Evolutionary conservation across 2,888 invertebrate species (phyloP).

Genomic region (Antitype chi): DNA sequence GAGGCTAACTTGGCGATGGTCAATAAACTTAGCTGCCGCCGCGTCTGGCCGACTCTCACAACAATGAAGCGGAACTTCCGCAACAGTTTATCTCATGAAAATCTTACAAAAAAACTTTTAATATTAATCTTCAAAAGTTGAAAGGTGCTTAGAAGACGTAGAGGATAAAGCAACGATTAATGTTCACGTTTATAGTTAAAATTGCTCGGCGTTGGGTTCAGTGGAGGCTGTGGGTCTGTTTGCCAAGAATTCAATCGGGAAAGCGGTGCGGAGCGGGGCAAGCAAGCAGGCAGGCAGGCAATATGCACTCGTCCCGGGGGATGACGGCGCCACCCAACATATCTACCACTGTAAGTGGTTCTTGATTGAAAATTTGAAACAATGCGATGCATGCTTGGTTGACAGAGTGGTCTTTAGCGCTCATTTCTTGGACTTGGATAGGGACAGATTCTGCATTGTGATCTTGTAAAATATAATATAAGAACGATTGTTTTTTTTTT

Average conservation of each 20-base stretch:
- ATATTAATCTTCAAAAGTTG: conserved; percentile 72
- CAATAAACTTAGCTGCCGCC: conserved; percentile 83
- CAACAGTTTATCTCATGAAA: conserved; percentile 78
- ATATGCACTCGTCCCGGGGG: conserved; percentile 72
- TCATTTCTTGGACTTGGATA: neutral
- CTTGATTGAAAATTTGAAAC: conserved; percentile 69
- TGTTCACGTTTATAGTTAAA: conserved; percentile 63
- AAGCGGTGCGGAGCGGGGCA: conserved; percentile 54
- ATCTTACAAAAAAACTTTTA: conserved; percentile 76
- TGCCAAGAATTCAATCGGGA: conserved; percentile 83
- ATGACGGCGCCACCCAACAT: conserved; percentile 72
- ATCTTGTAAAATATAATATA: neutral
- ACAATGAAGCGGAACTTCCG: conserved; percentile 80
- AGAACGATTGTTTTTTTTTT: neutral
- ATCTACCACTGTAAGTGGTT: conserved; percentile 71
- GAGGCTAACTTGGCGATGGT: conserved; percentile 83
- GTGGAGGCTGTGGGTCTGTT: conserved; percentile 66
- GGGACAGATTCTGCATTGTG: neutral
- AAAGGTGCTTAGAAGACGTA: conserved; percentile 58
- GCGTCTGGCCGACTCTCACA: conserved; percentile 76
- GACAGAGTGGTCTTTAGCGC: neutral
- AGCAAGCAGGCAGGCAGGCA: conserved; percentile 65
- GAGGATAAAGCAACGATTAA: conserved; percentile 67
- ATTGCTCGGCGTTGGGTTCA: conserved; percentile 46
- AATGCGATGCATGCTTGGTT: conserved; percentile 52